Evolutionary conservation across 2,113 vertebrate genomes (phyloP).

Genomic region (Sturnira hondurensis): DNA sequence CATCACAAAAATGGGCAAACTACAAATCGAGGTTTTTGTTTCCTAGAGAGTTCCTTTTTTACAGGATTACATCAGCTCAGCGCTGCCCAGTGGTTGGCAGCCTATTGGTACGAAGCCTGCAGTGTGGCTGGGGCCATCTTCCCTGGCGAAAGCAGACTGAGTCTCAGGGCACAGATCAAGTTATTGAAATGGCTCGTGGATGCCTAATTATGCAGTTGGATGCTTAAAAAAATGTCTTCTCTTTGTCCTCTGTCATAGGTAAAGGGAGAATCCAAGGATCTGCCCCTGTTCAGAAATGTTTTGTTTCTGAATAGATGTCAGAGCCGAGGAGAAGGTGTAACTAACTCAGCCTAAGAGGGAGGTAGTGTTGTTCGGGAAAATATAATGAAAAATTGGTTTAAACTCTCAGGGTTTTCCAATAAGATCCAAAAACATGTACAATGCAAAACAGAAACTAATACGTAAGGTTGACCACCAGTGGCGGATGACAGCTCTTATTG

Average conservation of each 20-base stretch:
- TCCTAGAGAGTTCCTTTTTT: background rate
- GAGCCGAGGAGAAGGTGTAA: background rate
- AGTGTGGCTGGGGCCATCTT: background rate
- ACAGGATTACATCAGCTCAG: background rate
- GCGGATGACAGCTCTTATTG: slow-evolving; percentile 10
- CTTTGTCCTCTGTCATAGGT: background rate
- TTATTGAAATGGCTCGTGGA: background rate
- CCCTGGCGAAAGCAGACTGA: background rate
- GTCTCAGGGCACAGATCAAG: background rate
- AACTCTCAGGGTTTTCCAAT: background rate
- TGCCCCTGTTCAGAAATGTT: background rate
- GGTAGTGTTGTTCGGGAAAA: background rate
- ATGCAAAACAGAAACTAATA: slow-evolving; percentile 23
- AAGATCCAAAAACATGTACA: background rate
- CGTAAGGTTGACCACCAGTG: background rate
- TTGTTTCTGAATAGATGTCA: background rate
- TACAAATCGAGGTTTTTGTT: background rate
- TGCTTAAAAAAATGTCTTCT: background rate
- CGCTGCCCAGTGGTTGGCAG: background rate
- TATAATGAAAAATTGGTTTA: background rate
- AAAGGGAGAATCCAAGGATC: background rate
- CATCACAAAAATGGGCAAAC: background rate
- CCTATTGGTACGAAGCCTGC: background rate
- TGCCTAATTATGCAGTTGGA: background rate
- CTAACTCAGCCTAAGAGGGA: background rate